A percentile compares a stretch with the other conserved stretches of the same genome.
These are phyloP conservation scores for Selenia dentaria DNA, from an alignment of 2,888 invertebrate genomes.

Conservation along the genomic window DNA sequence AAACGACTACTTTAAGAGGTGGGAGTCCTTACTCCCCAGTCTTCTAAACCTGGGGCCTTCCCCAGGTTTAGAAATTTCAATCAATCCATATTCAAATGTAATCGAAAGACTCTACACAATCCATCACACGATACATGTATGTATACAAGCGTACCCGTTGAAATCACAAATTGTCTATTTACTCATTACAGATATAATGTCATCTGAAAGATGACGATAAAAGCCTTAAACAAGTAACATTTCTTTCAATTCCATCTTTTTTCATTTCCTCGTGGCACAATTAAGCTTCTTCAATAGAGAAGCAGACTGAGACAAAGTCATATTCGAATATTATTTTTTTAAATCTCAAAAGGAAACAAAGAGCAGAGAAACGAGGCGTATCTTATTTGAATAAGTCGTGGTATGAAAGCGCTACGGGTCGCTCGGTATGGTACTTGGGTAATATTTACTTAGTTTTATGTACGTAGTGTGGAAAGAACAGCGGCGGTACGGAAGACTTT, in stretches of 20 bases:
- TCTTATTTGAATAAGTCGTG: constrained; percentile 48
- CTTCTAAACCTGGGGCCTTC: no score
- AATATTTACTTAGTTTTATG: neutral
- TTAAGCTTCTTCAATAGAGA: constrained; percentile 18
- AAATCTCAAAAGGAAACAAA: constrained; percentile 39
- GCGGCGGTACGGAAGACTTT: neutral
- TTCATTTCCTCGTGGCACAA: constrained; percentile 18
- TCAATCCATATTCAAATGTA: no score
- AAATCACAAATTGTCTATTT: neutral
- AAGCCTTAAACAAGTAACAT: constrained; percentile 3
- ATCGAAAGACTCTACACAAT: neutral
- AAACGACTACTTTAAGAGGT: no score
- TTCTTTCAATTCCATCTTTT: constrained; percentile 11
- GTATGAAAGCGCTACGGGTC: constrained; percentile 33
- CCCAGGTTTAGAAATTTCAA: no score
- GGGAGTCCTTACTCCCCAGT: no score
- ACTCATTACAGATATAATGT: neutral
- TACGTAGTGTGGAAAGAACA: constrained; percentile 14
- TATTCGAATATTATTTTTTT: constrained; percentile 36
- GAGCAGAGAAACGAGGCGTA: constrained; percentile 37
- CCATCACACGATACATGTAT: no score
- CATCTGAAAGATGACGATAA: neutral
- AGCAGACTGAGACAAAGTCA: constrained; percentile 27
- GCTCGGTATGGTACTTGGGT: neutral
- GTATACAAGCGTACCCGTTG: no score